phyloP scores from a whole-genome alignment of 2,113 vertebrate species.

The Lepus europaeus region DNA sequence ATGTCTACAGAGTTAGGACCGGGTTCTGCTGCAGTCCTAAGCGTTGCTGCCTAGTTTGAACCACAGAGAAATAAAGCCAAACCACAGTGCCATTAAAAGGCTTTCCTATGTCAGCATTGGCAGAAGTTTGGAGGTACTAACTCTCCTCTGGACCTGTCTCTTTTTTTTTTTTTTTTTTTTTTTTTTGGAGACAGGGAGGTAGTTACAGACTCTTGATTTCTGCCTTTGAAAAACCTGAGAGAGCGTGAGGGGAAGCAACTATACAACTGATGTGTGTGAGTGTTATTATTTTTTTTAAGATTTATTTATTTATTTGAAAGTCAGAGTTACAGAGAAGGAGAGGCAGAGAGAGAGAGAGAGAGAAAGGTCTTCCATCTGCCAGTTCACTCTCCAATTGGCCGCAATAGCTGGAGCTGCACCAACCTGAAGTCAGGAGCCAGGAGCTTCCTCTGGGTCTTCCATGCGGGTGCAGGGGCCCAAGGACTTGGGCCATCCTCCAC shows the following conservation, averaged over 20 bases:
- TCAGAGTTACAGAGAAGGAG: too few species aligned
- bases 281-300: neutral
- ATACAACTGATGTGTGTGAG: neutral
- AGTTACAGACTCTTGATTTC: conserved; percentile 8
- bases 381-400: too few species aligned
- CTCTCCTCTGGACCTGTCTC: neutral
- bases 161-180: neutral
- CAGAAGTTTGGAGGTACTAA: neutral
- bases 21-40: neutral
- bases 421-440: too few species aligned
- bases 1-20: neutral
- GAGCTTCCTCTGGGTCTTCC: too few species aligned
- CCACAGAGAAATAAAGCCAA: conserved; percentile 10
- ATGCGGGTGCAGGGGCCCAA: too few species aligned
- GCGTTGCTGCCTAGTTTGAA: neutral
- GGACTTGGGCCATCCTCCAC: too few species aligned
- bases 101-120: neutral
- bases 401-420: too few species aligned
- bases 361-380: too few species aligned
- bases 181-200: conserved; percentile 23
- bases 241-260: neutral
- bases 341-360: too few species aligned
- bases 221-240: neutral
- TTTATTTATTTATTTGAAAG: too few species aligned
- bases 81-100: neutral